Conservation (phyloP, 2,113 vertebrate species). For the Orientallactaga bullata region DNA sequence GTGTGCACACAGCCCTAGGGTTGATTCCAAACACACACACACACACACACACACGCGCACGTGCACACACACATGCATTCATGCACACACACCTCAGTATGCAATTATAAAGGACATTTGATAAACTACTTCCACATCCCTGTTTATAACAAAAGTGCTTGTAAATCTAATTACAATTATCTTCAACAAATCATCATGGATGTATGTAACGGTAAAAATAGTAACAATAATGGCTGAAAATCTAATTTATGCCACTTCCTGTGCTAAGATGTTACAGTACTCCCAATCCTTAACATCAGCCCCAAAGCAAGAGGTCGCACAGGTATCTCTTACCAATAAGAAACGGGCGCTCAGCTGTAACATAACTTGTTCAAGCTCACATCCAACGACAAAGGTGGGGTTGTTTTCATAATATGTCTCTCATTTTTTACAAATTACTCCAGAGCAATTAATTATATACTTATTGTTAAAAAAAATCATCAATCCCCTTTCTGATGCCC, state of each 20-base stretch:
- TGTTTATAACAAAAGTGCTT: not conserved
- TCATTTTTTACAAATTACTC: not conserved
- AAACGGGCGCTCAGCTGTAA: not conserved
- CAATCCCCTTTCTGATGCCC: not conserved
- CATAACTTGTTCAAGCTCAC: not conserved
- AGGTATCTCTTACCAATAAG: not conserved
- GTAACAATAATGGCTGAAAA: not conserved
- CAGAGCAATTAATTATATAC: too few relatives aligned
- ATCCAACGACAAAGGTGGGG: not conserved
- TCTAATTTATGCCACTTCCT: not conserved
- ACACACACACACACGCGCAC: too few relatives aligned
- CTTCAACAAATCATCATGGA: constrained; percentile 42
- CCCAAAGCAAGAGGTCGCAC: not conserved
- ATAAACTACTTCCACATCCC: not conserved
- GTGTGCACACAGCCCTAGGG: too few relatives aligned
- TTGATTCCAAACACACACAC: too few relatives aligned
- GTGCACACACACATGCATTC: too few relatives aligned
- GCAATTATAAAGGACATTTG: not conserved
- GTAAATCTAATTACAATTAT: constrained; percentile 44
- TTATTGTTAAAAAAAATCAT: not conserved
- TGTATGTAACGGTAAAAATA: constrained; percentile 27
- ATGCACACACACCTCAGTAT: not conserved
- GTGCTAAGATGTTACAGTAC: not conserved
- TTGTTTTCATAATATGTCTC: not conserved
- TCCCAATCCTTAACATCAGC: not conserved